Evolutionary conservation across 35 echinoderm and acorn worm genomes (phyloP), one percentile per base, ranked within the genome.

Genomic region (Stichopus chloronotus): DNA sequence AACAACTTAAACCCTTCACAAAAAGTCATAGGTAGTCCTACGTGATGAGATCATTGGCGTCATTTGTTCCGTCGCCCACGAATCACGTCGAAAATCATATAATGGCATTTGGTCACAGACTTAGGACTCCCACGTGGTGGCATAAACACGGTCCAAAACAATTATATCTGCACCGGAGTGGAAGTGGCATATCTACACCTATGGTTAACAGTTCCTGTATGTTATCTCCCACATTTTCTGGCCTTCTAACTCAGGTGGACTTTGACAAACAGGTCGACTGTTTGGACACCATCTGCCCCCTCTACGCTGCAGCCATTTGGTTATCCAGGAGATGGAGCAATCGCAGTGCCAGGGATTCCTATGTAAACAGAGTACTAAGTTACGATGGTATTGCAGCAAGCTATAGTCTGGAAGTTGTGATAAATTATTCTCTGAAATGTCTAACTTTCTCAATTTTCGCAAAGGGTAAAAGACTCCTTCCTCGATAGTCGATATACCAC

Each of bases 361-460:
- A 72, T 89, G 87, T 12, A 89, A 52, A 89, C 87, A 89, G 11
- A 71, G 24, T 5, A 72, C 87, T 71, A 63, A 7, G 30, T 63
- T 89, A 22, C 87, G 87, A 71, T 89, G 87, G 55, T 71, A 71
- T 4, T 59, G 59, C 55, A 63, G 25, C 20, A 72, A 16, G 8
- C 58, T 63, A 72, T 61, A 24, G 52, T 58, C 57, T 52, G 87
- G 87, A 23, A 89, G 59, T 30, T 52, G 43, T 5, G 7, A 11
- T 61, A 89, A 72, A 89, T 89, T 89, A 72, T 89, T 89, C 53
- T 55, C 55, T 72, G 57, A 30, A 89, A 89, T 89, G 57, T 89
- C 87, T 25, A 89, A 89, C 17, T 72, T 89, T 55, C 9, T 89
- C 52, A 89, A 20, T n/a, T 89, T 89, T 53, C 87, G 58, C 12